phyloP scores from a whole-genome alignment of 2,113 vertebrate genomes.

The Crotalus tigris region DNA sequence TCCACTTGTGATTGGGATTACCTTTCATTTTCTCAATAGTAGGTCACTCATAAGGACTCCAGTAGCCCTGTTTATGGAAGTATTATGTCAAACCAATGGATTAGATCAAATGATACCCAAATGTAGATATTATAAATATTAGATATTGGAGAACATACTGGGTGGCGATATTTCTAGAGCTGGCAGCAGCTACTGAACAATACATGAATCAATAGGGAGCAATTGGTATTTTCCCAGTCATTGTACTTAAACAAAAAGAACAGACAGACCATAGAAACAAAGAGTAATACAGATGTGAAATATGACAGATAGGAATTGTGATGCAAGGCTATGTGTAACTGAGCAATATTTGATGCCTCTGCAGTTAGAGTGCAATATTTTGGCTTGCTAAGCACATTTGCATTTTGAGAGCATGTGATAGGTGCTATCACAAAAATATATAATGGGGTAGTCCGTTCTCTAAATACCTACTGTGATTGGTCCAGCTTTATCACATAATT shows the following conservation, averaged over 20 bases:
- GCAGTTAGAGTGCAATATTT: neutral
- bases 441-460: neutral
- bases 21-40: constrained; percentile 61
- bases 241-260: constrained; percentile 41
- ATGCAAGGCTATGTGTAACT: neutral
- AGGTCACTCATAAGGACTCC: constrained; percentile 40
- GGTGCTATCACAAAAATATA: neutral
- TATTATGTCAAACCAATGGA: neutral
- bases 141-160: constrained; percentile 20
- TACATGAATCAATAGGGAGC: constrained; percentile 44
- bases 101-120: constrained; percentile 36
- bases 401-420: neutral
- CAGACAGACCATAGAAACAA: neutral
- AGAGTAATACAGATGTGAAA: neutral
- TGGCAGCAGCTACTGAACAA: constrained; percentile 20
- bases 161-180: constrained; percentile 31
- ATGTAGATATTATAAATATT: constrained; percentile 52
- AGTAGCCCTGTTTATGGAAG: constrained; percentile 45
- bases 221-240: constrained; percentile 34
- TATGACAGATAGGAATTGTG: neutral
- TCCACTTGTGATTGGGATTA: constrained; percentile 43
- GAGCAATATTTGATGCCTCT: neutral
- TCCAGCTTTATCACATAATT: neutral
- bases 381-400: neutral
- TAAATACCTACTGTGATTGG: neutral